Conservation (phyloP, 2,888 invertebrate genomes). For the Tromatobia lineatoria region DNA sequence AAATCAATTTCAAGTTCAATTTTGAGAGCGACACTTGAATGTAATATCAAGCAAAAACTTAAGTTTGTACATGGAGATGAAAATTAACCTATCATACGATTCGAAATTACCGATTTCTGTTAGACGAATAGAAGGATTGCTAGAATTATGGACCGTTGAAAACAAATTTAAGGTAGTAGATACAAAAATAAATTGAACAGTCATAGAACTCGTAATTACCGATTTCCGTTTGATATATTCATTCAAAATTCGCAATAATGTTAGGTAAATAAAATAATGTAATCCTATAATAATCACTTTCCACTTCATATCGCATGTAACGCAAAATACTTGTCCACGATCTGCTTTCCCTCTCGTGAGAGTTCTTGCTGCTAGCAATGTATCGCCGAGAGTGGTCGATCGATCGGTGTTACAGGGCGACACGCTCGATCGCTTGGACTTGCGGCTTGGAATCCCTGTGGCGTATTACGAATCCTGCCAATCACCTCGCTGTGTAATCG, state of each 20-base stretch:
- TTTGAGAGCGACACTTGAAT: too few relatives aligned
- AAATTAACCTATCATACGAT: too few relatives aligned
- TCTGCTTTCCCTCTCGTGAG: background rate
- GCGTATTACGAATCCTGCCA: conserved; percentile 84
- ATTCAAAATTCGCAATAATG: background rate
- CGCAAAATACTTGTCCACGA: background rate
- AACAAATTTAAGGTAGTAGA: too few relatives aligned
- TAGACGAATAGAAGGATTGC: too few relatives aligned
- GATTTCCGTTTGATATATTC: background rate
- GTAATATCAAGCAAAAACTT: too few relatives aligned
- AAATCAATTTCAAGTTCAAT: too few relatives aligned
- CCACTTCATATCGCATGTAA: background rate
- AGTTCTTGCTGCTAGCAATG: background rate
- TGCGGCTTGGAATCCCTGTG: conserved; percentile 75
- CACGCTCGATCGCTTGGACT: conserved; percentile 43
- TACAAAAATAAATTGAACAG: too few relatives aligned
- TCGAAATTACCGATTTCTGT: too few relatives aligned
- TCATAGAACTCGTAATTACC: too few relatives aligned
- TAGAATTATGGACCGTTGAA: too few relatives aligned
- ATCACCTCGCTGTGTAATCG: conserved; percentile 83
- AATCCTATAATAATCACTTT: background rate
- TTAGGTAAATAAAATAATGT: background rate
- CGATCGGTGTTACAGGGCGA: conserved; percentile 50
- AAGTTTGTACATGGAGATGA: too few relatives aligned
- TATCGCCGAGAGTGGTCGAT: conserved; percentile 40